phyloP scores from a whole-genome alignment of 2,888 invertebrate genomes.

The Nephrotoma flavescens region DNA sequence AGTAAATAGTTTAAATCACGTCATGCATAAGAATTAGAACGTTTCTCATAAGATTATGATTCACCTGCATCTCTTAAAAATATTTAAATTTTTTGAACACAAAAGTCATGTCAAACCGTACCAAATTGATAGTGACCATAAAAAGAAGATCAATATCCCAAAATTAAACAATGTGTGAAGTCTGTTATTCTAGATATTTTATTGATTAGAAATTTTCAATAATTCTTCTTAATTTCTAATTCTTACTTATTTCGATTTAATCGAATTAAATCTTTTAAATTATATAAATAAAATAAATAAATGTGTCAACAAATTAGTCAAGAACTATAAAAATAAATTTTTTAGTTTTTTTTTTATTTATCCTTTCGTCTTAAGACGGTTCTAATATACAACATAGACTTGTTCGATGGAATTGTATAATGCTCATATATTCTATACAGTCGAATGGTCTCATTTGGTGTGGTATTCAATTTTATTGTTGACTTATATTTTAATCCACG shows the following conservation, averaged over 20 bases:
- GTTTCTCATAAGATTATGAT: neutral
- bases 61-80: neutral
- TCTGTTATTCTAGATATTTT: neutral
- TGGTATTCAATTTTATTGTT: neutral
- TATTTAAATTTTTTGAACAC: neutral
- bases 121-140: neutral
- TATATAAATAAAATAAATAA: neutral
- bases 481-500: neutral
- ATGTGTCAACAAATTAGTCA: neutral
- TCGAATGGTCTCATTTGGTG: neutral
- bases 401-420: neutral
- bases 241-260: neutral
- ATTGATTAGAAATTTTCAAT: neutral
- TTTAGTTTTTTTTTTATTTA: neutral
- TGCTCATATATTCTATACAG: neutral
- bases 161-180: neutral
- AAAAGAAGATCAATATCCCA: neutral
- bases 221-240: neutral
- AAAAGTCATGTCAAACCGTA: neutral
- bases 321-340: neutral
- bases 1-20: no score
- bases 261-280: neutral
- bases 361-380: neutral
- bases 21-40: no score
- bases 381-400: neutral